A percentile compares a stretch with the other conserved stretches of the same genome.
phyloP scores from a whole-genome alignment of 1,140 invertebrate genomes.

The Ostrea edulis region DNA sequence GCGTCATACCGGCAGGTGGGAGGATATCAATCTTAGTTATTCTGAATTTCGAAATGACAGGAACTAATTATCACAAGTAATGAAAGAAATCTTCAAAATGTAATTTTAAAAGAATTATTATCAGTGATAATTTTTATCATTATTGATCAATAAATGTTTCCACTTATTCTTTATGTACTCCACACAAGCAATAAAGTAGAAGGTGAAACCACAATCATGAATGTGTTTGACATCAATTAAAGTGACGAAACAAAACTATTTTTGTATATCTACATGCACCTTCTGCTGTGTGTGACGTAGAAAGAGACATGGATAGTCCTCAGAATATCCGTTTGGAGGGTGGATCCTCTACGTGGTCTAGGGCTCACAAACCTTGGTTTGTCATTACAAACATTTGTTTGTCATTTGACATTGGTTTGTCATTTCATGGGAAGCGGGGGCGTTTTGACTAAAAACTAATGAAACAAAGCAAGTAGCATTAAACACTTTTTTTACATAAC shows the following conservation, averaged over 20 bases:
- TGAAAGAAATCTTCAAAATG: too few relatives aligned
- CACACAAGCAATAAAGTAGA: too few relatives aligned
- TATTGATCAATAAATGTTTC: too few relatives aligned
- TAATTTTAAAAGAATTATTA: too few relatives aligned
- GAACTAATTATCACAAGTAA: not conserved
- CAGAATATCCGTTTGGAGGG: not conserved
- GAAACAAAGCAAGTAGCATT: too few relatives aligned
- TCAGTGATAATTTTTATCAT: too few relatives aligned
- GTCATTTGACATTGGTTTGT: too few relatives aligned
- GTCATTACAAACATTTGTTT: not conserved
- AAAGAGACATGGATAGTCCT: not conserved
- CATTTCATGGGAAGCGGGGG: not conserved
- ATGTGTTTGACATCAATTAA: too few relatives aligned
- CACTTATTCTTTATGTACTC: too few relatives aligned
- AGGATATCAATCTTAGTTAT: constrained; percentile 38
- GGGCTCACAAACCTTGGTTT: not conserved
- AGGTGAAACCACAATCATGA: too few relatives aligned
- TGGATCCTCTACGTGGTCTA: not conserved
- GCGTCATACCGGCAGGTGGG: constrained; percentile 15
- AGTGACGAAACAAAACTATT: not conserved
- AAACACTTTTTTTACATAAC: too few relatives aligned
- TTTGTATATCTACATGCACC: not conserved
- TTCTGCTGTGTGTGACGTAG: not conserved
- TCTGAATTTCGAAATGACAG: not conserved
- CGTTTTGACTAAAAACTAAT: too few relatives aligned